Evolutionary conservation across 2,113 vertebrate species (phyloP).

Genomic region (Euleptes europaea): DNA sequence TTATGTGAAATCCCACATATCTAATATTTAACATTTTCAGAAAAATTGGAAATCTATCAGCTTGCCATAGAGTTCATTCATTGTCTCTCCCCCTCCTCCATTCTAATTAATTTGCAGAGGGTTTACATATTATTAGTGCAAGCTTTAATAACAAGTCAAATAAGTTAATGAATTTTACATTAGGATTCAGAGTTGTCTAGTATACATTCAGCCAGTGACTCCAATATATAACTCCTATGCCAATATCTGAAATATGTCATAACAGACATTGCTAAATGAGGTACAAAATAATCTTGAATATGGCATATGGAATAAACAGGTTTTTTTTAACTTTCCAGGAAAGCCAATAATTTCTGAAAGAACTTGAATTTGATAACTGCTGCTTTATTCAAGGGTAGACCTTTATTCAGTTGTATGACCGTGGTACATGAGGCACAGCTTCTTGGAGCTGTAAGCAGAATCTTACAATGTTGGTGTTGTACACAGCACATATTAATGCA

Average conservation of each 20-base stretch:
- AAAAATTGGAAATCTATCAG: not conserved
- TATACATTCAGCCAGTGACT: not conserved
- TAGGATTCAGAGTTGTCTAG: not conserved
- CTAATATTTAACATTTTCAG: not conserved
- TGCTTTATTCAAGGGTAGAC: not conserved
- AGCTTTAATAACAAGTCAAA: not conserved
- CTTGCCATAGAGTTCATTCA: not conserved
- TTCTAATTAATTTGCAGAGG: not conserved
- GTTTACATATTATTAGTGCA: not conserved
- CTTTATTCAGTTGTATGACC: not conserved
- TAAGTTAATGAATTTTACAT: not conserved
- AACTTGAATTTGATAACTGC: not conserved
- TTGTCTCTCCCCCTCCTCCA: not conserved
- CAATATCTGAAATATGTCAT: not conserved
- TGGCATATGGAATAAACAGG: not conserved
- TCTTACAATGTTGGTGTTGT: not conserved
- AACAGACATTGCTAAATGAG: not conserved
- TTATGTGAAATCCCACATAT: not conserved
- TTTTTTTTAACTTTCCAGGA: slow-evolving; percentile 3
- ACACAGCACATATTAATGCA: not conserved
- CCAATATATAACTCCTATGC: not conserved
- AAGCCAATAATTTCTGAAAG: not conserved
- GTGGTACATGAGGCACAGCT: not conserved
- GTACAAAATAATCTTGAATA: not conserved
- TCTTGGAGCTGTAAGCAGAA: not conserved